Evolutionary conservation across 2,797 vertebrate species (phyloP), one percentile per base, ranked within the genome.

Genomic region (Dendrocincla tyrannina): DNA sequence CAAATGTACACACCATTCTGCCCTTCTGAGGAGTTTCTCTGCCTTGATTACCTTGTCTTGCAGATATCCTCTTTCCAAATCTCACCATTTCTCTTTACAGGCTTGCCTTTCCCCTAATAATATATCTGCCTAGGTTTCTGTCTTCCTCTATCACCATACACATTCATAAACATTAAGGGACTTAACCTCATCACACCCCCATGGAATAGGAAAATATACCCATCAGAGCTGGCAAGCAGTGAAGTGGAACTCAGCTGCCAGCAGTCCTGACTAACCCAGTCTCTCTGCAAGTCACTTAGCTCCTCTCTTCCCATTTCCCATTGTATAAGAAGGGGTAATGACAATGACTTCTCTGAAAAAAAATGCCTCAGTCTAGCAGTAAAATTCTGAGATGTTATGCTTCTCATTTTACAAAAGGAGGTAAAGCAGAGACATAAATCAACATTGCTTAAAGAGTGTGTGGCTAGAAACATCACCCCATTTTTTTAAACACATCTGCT

Each of bases 141-240:
- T 96, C 95, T 85, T 88, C 50, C 79, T 89, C 88, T 63, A 92
- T 91, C 79, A 79, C 55, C 1, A 8, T 63, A 94, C 86, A 72
- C 95, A 94, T 95, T 96, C 91, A 94, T 95, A 96, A 96, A 89
- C 95, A 68, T 95, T 96, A 95, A 93, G 82, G 79, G 73, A 95
- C 76, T 96, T 97, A 94, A 92, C 92, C 94, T 94, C 93, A 93
- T 92, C 91, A 90, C 60, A 95, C 22, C 62, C 35, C 33, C 77
- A 83, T 0, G 0, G 85, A 95, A 94, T 6, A 90, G 70, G 89
- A 92, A 95, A 81, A 95, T 92, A 91, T 72, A 93, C 89, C 50
- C 85, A 88, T 86, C 67, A 42, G 79, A 89, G 83, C 15, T 52
- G 70, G 83, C 74, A 76, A 78, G 88, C 96, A 95, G 59, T 56